Evolutionary conservation across 2,113 vertebrate genomes (phyloP), one percentile per base, ranked within the genome.

Genomic region (Chascanopsetta lugubris): DNA sequence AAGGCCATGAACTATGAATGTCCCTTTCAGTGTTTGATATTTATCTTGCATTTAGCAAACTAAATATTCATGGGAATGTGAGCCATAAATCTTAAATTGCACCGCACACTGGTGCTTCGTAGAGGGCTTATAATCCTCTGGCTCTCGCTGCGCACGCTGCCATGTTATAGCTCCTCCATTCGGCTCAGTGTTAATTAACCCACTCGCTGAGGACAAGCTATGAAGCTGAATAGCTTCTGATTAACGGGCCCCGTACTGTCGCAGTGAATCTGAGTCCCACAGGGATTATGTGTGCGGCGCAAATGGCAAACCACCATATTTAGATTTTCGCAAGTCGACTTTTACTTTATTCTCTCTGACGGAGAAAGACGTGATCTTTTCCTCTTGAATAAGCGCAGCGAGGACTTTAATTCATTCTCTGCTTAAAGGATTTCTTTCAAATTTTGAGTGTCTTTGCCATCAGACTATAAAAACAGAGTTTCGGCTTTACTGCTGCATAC

Each of bases 231-330:
- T 82, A 81, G 83, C 74, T 84, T 88, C 73, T 83, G 79, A 86
- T 82, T 88, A 85, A 80, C 66, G 75, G 67, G 65, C 75, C 82
- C 51, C 69, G 62, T 75, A 61, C 82, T 85, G 87, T 89, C 77
- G 27, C 79, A 67, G 61, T 77, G 72, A 81, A 88, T 90, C 61
- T 65, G 56, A 38, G 42, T 79, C 65, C 77, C 70, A 63, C 59
- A 58, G 72, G 79, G 84, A 87, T 75, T 77, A 79, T 77, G 61
- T 60, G 54, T 71, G 55, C 17, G n/a, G 53, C 8, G 40, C 67
- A 91, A 87, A 88, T 89, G 82, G 84, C 82, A 85, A 85, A 83
- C 72, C 61, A 75, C 85, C 89, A 80, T 84, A 85, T 89, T 89
- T 87, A 80, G 87, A 82, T 75, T 76, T 62, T 40, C 81, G 58